A percentile compares a stretch with the other conserved stretches of the same genome.
Evolutionary conservation across 2,113 vertebrate genomes (phyloP).

Genomic region (Sphyrna mokarran): DNA sequence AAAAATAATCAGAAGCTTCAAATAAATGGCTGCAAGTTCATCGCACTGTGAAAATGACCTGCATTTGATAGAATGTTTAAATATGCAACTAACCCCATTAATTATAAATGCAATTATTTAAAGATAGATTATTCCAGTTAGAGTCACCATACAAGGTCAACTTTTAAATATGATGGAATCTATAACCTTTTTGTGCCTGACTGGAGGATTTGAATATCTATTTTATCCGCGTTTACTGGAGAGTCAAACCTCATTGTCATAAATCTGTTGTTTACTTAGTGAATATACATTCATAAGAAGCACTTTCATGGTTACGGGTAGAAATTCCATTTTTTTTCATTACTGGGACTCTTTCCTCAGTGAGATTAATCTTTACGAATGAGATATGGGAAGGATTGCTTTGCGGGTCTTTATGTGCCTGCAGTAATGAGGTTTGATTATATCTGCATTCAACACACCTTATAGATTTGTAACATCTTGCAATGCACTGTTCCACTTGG

Average conservation of each 20-base stretch:
- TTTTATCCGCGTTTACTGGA: neutral
- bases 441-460: neutral
- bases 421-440: neutral
- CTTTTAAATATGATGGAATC: conserved; percentile 18
- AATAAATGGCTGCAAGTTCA: conserved; percentile 27
- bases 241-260: conserved; percentile 4
- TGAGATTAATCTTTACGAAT: neutral
- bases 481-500: neutral
- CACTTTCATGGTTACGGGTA: neutral
- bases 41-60: conserved; percentile 3
- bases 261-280: conserved; percentile 14
- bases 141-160: neutral
- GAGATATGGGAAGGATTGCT: neutral
- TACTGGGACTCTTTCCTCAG: neutral
- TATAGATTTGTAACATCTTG: neutral
- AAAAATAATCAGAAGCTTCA: conserved; percentile 25
- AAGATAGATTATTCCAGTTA: conserved; percentile 23
- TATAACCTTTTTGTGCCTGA: neutral
- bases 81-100: conserved; percentile 1
- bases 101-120: conserved; percentile 20
- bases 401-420: neutral
- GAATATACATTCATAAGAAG: neutral
- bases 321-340: neutral
- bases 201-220: neutral
- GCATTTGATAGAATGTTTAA: conserved; percentile 29